Conservation (phyloP, 1,140 invertebrate genomes). For the Macrobrachium rosenbergii region DNA sequence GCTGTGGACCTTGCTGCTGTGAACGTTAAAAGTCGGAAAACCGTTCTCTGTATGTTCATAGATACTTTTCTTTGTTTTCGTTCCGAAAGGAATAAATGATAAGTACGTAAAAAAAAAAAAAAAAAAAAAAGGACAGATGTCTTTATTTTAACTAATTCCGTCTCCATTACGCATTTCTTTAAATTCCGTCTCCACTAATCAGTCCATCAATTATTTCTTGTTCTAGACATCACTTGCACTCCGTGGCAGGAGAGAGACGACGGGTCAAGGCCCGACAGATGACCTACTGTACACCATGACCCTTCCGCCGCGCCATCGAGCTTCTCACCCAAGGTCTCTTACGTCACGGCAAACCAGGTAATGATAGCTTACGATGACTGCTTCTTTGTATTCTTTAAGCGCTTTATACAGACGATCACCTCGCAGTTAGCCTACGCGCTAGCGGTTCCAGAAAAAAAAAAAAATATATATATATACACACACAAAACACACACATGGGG, state of each 20-base stretch:
- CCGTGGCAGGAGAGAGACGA: constrained; percentile 24
- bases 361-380: background rate
- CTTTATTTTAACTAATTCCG: background rate
- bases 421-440: too few relatives aligned
- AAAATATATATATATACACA: too few relatives aligned
- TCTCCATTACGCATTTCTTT: background rate
- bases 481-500: too few relatives aligned
- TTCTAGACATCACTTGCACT: constrained; percentile 22
- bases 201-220: background rate
- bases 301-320: constrained; percentile 23
- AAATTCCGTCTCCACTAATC: background rate
- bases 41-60: too few relatives aligned
- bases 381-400: background rate
- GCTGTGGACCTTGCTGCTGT: too few relatives aligned
- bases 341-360: constrained; percentile 46
- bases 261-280: background rate
- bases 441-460: too few relatives aligned
- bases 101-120: too few relatives aligned
- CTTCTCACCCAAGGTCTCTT: constrained; percentile 38
- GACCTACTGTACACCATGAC: constrained; percentile 41
- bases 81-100: too few relatives aligned
- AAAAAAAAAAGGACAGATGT: too few relatives aligned
- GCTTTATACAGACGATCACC: background rate
- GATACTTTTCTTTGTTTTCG: too few relatives aligned
- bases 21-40: too few relatives aligned